phyloP scores from a whole-genome alignment of 2,113 vertebrate species.

The Choloepus hoffmanni region DNA sequence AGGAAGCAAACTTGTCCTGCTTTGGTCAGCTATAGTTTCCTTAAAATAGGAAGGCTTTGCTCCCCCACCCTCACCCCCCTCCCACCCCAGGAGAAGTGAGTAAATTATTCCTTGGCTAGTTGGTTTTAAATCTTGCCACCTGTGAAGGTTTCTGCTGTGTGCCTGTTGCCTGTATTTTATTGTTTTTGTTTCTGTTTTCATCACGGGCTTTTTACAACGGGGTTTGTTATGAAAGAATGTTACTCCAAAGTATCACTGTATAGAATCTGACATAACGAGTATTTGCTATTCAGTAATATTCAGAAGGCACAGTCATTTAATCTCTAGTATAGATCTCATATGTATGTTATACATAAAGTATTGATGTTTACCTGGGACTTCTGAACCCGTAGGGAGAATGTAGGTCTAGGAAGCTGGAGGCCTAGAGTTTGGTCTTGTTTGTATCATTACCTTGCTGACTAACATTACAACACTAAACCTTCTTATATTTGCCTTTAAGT shows the following conservation, averaged over 20 bases:
- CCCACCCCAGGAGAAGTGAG: background rate
- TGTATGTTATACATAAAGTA: background rate
- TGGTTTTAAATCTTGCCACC: slow-evolving; percentile 4
- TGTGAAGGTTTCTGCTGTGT: background rate
- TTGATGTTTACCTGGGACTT: background rate
- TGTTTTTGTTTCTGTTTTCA: background rate
- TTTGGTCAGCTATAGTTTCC: background rate
- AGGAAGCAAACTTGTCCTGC: background rate
- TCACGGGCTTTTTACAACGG: background rate
- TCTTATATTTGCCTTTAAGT: background rate
- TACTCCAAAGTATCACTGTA: background rate
- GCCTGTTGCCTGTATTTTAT: background rate
- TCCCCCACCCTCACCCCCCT: too few species aligned
- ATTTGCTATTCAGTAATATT: slow-evolving; percentile 6
- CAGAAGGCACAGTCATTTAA: background rate
- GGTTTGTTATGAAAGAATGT: background rate
- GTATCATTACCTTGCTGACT: background rate
- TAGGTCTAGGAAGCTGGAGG: background rate
- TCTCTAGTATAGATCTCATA: background rate
- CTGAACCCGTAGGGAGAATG: background rate
- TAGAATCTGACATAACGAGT: background rate
- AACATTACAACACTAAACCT: background rate
- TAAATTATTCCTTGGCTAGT: background rate
- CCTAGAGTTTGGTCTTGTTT: background rate
- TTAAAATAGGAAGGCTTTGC: background rate